phyloP scores from a whole-genome alignment of 2,888 invertebrate species.

The Nymphalis polychloros region DNA sequence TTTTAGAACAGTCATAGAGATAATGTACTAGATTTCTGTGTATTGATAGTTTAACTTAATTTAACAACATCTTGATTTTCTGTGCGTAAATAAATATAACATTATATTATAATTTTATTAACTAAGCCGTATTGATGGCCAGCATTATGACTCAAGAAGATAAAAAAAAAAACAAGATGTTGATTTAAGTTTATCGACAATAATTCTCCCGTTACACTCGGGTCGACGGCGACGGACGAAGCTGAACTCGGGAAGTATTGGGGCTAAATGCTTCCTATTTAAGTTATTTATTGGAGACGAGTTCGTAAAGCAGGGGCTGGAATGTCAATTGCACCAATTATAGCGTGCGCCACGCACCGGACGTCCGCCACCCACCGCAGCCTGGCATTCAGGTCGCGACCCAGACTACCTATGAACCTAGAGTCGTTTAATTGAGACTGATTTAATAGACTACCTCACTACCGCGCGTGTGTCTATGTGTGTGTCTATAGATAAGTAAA shows the following conservation, averaged over 20 bases:
- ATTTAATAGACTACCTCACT: too few species aligned
- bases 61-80: too few species aligned
- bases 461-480: too few species aligned
- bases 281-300: constrained; percentile 27
- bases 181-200: not conserved
- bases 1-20: not conserved
- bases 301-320: constrained; percentile 7
- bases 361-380: constrained; percentile 46
- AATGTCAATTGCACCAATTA: constrained; percentile 49
- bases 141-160: too few species aligned
- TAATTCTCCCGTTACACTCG: not conserved
- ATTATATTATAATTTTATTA: too few species aligned
- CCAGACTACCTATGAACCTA: constrained; percentile 22
- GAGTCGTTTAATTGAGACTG: constrained; percentile 50
- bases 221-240: not conserved
- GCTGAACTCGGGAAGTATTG: constrained; percentile 10
- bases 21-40: constrained; percentile 1
- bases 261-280: constrained; percentile 33
- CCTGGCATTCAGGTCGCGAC: constrained; percentile 7
- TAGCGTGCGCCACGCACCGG: constrained; percentile 40
- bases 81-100: too few species aligned
- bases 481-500: too few species aligned
- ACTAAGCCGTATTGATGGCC: too few species aligned
- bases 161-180: too few species aligned
- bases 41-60: not conserved